These are phyloP conservation scores for Steatocranus sp. DNA, from an alignment of 2,797 vertebrate species.

Conservation along the genomic window DNA sequence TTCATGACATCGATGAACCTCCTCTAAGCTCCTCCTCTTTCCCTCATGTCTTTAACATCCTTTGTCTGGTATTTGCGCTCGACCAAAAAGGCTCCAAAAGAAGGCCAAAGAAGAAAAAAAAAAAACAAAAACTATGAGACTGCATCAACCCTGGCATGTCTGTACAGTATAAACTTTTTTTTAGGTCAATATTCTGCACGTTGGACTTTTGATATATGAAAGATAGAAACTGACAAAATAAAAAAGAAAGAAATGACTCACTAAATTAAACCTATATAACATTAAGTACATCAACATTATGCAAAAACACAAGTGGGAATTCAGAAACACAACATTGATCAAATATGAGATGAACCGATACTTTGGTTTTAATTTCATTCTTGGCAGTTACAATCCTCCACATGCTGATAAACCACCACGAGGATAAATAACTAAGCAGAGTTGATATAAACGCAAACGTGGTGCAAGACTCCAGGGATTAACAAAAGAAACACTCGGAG, in stretches of 20 bases:
- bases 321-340: neutral
- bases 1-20: neutral
- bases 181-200: neutral
- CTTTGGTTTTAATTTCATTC: neutral
- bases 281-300: neutral
- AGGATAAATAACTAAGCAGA: slow-evolving; percentile 15
- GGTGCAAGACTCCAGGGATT: neutral
- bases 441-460: slow-evolving; percentile 3
- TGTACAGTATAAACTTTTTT: fast-evolving
- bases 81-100: neutral
- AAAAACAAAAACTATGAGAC: neutral
- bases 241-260: neutral
- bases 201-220: neutral
- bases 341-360: neutral
- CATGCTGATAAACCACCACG: neutral
- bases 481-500: neutral
- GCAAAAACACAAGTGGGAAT: neutral
- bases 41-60: neutral
- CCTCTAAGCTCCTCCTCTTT: neutral
- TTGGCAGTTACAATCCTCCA: neutral
- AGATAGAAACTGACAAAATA: neutral
- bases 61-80: neutral
- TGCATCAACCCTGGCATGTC: neutral
- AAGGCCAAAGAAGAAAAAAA: neutral
- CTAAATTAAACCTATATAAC: neutral